A percentile compares a stretch with the other conserved stretches of the same genome.
Conservation (phyloP, 2,113 vertebrate genomes). For the Gallinago jamesoni region DNA sequence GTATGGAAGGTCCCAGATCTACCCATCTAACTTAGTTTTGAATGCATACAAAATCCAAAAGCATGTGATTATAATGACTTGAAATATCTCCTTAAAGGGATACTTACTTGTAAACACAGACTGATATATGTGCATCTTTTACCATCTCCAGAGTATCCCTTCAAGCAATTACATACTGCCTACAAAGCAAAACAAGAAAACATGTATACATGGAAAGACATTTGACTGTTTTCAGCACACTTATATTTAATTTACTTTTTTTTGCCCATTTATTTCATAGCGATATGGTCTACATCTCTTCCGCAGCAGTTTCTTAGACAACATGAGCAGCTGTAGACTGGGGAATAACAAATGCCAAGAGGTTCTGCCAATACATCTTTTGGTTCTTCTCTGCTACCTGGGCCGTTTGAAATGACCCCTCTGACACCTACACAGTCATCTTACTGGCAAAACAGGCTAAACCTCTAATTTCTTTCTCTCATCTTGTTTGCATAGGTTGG, state of each 20-base stretch:
- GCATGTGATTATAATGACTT: background rate
- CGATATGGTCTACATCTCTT: background rate
- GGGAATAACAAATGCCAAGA: background rate
- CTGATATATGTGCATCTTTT: slow-evolving; percentile 80
- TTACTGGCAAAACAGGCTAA: background rate
- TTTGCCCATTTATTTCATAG: background rate
- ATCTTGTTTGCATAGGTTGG: background rate
- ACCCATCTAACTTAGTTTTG: background rate
- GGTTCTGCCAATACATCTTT: background rate
- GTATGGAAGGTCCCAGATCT: background rate
- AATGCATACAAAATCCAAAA: background rate
- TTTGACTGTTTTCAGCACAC: background rate
- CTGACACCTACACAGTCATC: background rate
- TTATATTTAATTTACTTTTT: background rate
- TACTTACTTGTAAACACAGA: slow-evolving; percentile 81
- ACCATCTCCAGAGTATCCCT: slow-evolving; percentile 81
- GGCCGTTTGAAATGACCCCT: background rate
- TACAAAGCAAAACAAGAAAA: slow-evolving; percentile 51
- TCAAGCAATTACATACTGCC: slow-evolving; percentile 85
- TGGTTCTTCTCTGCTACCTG: background rate
- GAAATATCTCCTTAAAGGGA: background rate
- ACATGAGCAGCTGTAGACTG: background rate
- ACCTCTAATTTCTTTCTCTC: background rate
- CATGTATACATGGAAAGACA: background rate
- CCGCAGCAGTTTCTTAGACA: background rate